Conservation (phyloP, 2,797 vertebrate species). For the Poecilia wingei region DNA sequence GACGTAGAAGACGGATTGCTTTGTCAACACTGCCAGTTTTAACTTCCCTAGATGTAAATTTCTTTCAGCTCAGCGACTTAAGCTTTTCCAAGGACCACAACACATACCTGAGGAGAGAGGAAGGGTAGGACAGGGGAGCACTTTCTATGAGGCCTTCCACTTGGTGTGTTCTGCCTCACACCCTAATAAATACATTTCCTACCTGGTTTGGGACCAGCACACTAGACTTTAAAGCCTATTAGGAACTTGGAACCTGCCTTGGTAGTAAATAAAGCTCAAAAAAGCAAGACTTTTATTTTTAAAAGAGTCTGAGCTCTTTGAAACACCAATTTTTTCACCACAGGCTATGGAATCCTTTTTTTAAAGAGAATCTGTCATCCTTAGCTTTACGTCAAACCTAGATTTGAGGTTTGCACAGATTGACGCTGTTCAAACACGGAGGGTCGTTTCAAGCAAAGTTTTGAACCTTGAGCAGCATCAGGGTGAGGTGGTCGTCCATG, state of each 20-base stretch:
- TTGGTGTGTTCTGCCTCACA: not conserved
- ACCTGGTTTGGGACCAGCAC: not conserved
- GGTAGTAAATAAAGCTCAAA: not conserved
- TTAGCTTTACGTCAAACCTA: not conserved
- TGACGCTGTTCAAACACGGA: not conserved
- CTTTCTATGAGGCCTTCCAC: not conserved
- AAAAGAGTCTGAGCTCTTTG: not conserved
- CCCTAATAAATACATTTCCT: not conserved
- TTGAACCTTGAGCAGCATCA: not conserved
- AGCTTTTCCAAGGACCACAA: not conserved
- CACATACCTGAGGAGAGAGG: not conserved
- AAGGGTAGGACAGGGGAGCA: not conserved
- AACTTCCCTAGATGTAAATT: not conserved
- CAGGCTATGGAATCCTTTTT: not conserved
- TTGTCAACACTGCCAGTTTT: not conserved
- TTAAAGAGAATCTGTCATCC: not conserved
- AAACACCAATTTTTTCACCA: not conserved
- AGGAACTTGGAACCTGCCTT: not conserved
- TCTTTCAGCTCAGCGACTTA: not conserved
- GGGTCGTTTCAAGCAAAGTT: too few species aligned
- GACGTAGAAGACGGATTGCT: not conserved
- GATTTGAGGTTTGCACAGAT: not conserved
- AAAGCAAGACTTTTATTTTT: not conserved
- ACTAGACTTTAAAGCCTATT: not conserved
- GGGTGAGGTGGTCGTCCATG: too few species aligned